Evolutionary conservation across 2,888 invertebrate genomes (phyloP).

Genomic region (Cistogaster globosa): DNA sequence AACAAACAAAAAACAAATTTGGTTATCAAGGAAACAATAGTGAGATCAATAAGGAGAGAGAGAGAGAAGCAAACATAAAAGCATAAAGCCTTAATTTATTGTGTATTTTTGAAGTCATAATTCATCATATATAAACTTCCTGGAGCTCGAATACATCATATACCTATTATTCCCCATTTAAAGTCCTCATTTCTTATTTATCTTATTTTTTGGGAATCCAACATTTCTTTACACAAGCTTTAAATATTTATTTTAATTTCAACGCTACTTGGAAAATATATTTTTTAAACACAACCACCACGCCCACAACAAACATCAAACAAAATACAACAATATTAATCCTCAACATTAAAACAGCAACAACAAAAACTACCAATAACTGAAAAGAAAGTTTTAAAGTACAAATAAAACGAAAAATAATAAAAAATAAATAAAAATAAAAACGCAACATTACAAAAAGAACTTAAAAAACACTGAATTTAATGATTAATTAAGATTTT

Average conservation of each 20-base stretch:
- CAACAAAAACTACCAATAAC: conserved; percentile 78
- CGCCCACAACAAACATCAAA: conserved; percentile 73
- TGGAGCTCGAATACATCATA: conserved; percentile 73
- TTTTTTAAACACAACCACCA: conserved; percentile 61
- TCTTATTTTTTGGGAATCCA: conserved; percentile 35
- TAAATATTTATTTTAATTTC: conserved; percentile 62
- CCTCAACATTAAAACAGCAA: conserved; percentile 67
- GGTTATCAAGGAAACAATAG: conserved; percentile 45
- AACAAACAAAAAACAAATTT: conserved; percentile 72
- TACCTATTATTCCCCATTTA: conserved; percentile 71
- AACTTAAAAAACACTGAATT: conserved; percentile 71
- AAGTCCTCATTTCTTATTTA: conserved; percentile 76
- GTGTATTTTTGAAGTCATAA: conserved; percentile 51
- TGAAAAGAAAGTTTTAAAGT: conserved; percentile 82
- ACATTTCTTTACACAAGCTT: conserved; percentile 57
- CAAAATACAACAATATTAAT: conserved; percentile 66
- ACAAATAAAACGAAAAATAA: conserved; percentile 78
- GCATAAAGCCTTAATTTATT: conserved; percentile 70
- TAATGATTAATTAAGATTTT: conserved; percentile 70
- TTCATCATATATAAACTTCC: conserved; percentile 50
- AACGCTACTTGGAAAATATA: conserved; percentile 41
- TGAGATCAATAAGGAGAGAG: conserved; percentile 43
- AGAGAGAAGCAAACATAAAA: conserved; percentile 50
- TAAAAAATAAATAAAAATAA: conserved; percentile 67
- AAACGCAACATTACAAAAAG: conserved; percentile 71